These are phyloP conservation scores for Cavia aperea DNA, from an alignment of 2,113 vertebrate genomes.

Conservation along the genomic window DNA sequence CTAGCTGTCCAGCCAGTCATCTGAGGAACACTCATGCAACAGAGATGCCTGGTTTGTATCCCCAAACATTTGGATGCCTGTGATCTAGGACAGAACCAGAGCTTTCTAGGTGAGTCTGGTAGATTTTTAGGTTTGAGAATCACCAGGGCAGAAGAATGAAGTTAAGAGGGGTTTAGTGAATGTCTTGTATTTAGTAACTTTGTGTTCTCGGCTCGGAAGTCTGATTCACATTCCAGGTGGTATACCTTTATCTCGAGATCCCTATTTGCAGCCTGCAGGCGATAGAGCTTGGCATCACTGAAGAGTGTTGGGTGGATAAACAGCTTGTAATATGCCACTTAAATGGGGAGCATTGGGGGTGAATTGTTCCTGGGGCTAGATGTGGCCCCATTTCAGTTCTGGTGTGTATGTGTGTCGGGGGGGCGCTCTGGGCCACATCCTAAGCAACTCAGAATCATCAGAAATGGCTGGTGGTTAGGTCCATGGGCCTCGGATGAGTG, in stretches of 20 bases:
- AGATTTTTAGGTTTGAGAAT: not conserved
- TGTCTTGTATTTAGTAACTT: not conserved
- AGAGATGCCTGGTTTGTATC: not conserved
- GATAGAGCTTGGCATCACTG: not conserved
- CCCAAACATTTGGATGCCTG: not conserved
- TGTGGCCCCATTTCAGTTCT: constrained; percentile 34
- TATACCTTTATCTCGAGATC: not conserved
- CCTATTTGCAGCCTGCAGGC: not conserved
- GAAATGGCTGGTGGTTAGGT: not conserved
- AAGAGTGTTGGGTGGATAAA: not conserved
- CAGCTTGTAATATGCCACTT: constrained; percentile 30
- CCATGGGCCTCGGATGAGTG: not conserved
- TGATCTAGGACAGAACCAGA: not conserved
- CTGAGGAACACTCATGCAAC: not conserved
- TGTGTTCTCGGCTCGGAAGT: not conserved
- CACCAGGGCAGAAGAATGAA: not conserved
- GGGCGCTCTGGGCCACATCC: not conserved
- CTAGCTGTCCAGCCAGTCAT: not conserved
- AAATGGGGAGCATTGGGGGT: constrained; percentile 2
- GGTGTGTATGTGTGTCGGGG: too few relatives aligned
- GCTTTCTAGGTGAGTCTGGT: not conserved
- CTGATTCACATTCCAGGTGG: constrained; percentile 11
- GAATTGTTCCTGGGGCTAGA: constrained; percentile 11
- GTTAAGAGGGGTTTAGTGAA: not conserved
- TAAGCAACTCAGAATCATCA: not conserved